Evolutionary conservation across 2,113 vertebrate genomes (phyloP), one percentile per base, ranked within the genome.

Genomic region (Motacilla alba): DNA sequence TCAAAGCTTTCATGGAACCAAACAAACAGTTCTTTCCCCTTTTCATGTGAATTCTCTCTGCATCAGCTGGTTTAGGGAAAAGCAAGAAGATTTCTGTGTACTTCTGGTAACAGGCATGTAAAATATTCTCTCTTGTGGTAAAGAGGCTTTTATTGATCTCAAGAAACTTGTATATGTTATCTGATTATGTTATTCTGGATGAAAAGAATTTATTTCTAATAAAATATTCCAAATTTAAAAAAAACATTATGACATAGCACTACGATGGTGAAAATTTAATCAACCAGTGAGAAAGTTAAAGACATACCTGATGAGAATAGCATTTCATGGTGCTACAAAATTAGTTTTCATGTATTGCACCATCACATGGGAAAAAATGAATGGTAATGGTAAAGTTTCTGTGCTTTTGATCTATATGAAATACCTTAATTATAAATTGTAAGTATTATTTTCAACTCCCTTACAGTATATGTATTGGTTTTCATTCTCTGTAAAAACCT

Each of bases 1-100:
- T 56, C 47, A 43, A 52, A 67, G 10, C 15, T 69, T 6, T 50
- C 2, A 43, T n/a, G 11, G 1, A 24, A 66, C 37, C 1, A 79
- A 30, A 7, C 4, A n/a, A 31, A 18, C 17, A 50, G 18, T 15
- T 15, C 1, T 10, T 63, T 39, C 4, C 11, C 3, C 1, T 1
- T 68, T 58, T 23, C 17, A 3, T n/a, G 11, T 70, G 16, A 58
- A 79, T 70, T 52, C 7, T 30, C 6, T 53, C 15, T 76, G 3
- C 2, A 8, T 76, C 12, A 73, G 4, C 7, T 60, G 22, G 4
- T 46, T 59, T 73, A 30, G 19, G 15, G 66, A 53, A 46, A 72
- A 85, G 13, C n/a, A 68, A 53, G 49, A 58, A 0, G 0, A 8
- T 62, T 78, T 88, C 24, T 58, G 10, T 5, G 7, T 47, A 68